Conservation (phyloP, 2,113 vertebrate genomes). For the Syrrhaptes paradoxus region DNA sequence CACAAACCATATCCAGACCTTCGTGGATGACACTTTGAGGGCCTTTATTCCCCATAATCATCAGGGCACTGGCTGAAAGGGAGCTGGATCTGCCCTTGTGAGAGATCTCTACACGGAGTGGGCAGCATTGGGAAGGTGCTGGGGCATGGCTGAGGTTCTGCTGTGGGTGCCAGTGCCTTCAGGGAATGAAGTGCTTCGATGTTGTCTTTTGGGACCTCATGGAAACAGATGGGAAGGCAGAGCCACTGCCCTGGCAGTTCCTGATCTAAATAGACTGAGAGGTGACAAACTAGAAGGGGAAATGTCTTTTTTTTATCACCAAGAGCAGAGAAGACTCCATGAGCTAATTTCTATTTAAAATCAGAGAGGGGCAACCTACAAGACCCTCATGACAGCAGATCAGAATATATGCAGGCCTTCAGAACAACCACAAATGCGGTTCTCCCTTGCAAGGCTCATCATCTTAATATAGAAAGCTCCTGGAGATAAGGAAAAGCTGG, state of each 20-base stretch:
- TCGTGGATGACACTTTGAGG: accelerated
- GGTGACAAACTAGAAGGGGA: not conserved
- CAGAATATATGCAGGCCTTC: not conserved
- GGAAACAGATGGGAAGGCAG: not conserved
- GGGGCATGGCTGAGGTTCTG: not conserved
- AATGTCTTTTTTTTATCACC: not conserved
- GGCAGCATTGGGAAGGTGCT: not conserved
- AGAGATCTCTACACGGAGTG: not conserved
- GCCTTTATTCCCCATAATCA: accelerated
- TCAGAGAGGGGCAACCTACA: not conserved
- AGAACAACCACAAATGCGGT: not conserved
- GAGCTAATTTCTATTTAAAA: not conserved
- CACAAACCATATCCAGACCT: accelerated
- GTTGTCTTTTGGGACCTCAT: not conserved
- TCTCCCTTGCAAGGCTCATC: slow-evolving; percentile 19
- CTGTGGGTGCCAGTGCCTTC: not conserved
- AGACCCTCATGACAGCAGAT: not conserved
- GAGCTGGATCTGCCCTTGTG: not conserved
- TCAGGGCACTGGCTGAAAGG: not conserved
- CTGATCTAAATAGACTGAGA: not conserved
- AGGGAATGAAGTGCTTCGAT: accelerated
- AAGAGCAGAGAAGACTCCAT: not conserved
- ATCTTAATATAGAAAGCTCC: slow-evolving; percentile 17
- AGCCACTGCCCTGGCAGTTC: not conserved
- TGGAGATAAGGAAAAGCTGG: slow-evolving; percentile 16